Percentiles rank a stretch among this genome's conserved stretches.
Evolutionary conservation across 2,797 vertebrate genomes (phyloP).

Genomic region (Eleutherodactylus coqui): DNA sequence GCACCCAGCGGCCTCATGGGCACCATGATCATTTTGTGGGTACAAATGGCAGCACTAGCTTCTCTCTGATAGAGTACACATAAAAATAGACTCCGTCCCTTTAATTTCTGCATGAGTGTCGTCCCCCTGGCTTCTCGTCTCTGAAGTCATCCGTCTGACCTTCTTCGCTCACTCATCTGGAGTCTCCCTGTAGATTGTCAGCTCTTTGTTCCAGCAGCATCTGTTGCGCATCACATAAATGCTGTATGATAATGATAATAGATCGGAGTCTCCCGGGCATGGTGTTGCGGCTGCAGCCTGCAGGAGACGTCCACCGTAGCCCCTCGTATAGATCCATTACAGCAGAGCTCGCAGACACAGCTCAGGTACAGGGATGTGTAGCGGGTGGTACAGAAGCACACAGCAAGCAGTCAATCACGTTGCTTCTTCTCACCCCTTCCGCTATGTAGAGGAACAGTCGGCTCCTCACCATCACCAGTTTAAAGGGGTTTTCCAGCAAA

Average conservation of each 20-base stretch:
- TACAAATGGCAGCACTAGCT: too few relatives aligned
- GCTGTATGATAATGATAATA: slow-evolving; percentile 5
- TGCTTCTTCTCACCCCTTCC: too few relatives aligned
- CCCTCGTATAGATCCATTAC: not conserved
- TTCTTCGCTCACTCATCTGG: not conserved
- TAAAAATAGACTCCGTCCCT: not conserved
- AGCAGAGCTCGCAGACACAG: not conserved
- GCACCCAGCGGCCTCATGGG: too few relatives aligned
- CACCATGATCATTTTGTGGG: too few relatives aligned
- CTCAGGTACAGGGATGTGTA: too few relatives aligned
- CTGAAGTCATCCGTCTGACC: not conserved
- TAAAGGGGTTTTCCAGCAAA: too few relatives aligned
- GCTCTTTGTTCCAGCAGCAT: not conserved
- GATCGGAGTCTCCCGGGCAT: not conserved
- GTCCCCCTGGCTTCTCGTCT: not conserved
- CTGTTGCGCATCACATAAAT: not conserved
- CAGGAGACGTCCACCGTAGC: not conserved
- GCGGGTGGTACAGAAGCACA: too few relatives aligned
- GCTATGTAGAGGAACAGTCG: too few relatives aligned
- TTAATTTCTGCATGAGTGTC: not conserved
- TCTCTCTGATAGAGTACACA: too few relatives aligned
- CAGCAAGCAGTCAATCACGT: too few relatives aligned
- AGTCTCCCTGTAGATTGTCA: not conserved
- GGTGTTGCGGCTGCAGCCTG: not conserved
- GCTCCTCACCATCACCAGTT: too few relatives aligned